Base-by-base conservation (phyloP, 2,797 vertebrate genomes). In the Podarcis lilfordi region DNA sequence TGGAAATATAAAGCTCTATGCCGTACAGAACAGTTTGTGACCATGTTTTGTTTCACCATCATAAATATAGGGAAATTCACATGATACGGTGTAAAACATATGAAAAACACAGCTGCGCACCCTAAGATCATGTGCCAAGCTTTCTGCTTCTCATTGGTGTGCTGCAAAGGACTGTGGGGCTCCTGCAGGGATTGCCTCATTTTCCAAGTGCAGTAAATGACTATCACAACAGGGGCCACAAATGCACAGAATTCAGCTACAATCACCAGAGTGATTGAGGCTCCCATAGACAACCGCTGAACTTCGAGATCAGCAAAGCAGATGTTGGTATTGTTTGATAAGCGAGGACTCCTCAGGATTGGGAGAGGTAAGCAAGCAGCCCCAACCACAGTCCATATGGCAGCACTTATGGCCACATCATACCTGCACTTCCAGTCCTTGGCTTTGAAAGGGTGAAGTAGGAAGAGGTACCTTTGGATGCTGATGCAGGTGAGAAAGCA, bases 1-100 rank as follows among this genome's bases (percentile, higher is more conserved):
- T 99, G 98, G 80, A 98, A 96, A 80, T 94, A 96, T 10, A 45
- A 88, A 0, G 97, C 96, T 0, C 90, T 88, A 77, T 91, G 89
- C 2, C 76, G 91, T 37, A 97, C 90, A 0, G 93, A 80, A 71
- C 98, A 99, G 93, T 98, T 79, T 0, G 92, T 94, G 75, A 99
- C 95, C 0, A 98, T 85, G 0, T 85, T 21, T 91, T 98, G 97
- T 4, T 94, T 97, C 78, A 97, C 97, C 97, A 98, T 92, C 96
- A 98, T 89, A 93, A 98, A 99, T 77, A 99, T 95, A 64, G 98
- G 92, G 91, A 99, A 99, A 95, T 98, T 98, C 87, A 99, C 84
- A 82, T 99, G 98, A 87, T 99, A 99, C 0, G 98, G 98, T 0
- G 95, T 96, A 7, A 99, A 99, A 85, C 98, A 99, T 61, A 99